Conservation (phyloP, 2,888 invertebrate species). For the Neoitamus cyanurus region DNA sequence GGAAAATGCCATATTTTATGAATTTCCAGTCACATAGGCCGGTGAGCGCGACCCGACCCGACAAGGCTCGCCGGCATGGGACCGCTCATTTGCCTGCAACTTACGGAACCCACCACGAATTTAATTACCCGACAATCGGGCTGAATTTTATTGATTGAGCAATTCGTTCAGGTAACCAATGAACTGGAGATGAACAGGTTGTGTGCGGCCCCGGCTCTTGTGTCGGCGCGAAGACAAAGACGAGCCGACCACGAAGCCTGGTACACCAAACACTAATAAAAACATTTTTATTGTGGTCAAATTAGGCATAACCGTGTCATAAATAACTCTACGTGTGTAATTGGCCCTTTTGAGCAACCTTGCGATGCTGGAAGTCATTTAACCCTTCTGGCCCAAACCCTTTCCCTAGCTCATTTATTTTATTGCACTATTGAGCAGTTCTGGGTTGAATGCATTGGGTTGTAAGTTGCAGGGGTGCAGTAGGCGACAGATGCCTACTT, state of each 20-base stretch:
- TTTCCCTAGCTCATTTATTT: slow-evolving; percentile 20
- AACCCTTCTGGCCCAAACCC: slow-evolving; percentile 31
- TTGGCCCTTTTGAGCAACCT: slow-evolving; percentile 1
- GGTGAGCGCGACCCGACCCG: background rate
- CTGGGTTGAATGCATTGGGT: background rate
- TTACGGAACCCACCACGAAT: slow-evolving; percentile 37
- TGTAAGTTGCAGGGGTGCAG: background rate
- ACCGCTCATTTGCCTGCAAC: slow-evolving; percentile 13
- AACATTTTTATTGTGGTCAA: slow-evolving; percentile 50
- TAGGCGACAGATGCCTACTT: slow-evolving; percentile 17
- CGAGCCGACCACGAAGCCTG: slow-evolving; percentile 19
- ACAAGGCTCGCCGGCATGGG: background rate
- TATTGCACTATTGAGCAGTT: slow-evolving; percentile 12
- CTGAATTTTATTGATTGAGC: slow-evolving; percentile 44
- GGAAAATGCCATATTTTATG: slow-evolving; percentile 43
- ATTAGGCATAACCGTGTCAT: slow-evolving; percentile 49
- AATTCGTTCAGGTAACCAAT: slow-evolving; percentile 41
- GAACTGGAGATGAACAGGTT: slow-evolving; percentile 39
- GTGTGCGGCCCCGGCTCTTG: background rate
- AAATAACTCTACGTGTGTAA: slow-evolving; percentile 35
- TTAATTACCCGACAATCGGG: slow-evolving; percentile 40
- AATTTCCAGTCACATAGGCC: slow-evolving; percentile 33
- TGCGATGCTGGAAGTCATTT: background rate
- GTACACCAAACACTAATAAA: slow-evolving; percentile 45
- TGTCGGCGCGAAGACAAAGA: slow-evolving; percentile 19